Conservation (phyloP, 2,113 vertebrate genomes). For the Elaphurus davidianus region DNA sequence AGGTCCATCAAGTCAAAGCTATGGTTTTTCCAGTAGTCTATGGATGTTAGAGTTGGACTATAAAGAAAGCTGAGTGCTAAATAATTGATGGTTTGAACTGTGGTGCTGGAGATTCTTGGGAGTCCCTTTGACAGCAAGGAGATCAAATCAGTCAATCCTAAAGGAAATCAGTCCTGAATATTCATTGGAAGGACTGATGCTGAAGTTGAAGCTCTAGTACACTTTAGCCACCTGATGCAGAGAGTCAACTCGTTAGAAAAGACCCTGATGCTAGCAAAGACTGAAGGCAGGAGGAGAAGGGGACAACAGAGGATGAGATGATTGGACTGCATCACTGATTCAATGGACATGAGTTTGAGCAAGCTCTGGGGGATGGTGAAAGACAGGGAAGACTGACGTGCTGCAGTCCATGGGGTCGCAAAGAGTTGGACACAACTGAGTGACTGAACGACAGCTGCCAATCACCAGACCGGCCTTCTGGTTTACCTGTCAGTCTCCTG, state of each 20-base stretch:
- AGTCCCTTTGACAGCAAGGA: neutral
- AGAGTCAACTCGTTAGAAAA: neutral
- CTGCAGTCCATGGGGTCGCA: neutral
- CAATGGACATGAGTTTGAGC: neutral
- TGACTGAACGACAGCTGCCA: neutral
- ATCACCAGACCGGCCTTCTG: neutral
- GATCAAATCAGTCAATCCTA: neutral
- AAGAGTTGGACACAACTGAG: accelerated
- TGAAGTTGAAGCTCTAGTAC: neutral
- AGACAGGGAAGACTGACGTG: neutral
- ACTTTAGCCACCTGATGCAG: neutral
- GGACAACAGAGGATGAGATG: accelerated
- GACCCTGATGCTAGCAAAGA: neutral
- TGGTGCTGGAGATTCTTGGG: neutral
- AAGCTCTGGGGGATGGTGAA: neutral
- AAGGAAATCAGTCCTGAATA: neutral
- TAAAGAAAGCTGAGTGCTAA: neutral
- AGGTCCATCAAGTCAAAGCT: neutral
- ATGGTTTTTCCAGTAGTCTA: neutral
- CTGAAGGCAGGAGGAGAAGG: neutral
- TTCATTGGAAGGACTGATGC: neutral
- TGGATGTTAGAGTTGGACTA: neutral
- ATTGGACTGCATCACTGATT: neutral
- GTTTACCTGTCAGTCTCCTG: neutral
- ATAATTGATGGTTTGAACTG: neutral